phyloP scores from a whole-genome alignment of 2,888 invertebrate genomes.

The Agrochola macilenta region DNA sequence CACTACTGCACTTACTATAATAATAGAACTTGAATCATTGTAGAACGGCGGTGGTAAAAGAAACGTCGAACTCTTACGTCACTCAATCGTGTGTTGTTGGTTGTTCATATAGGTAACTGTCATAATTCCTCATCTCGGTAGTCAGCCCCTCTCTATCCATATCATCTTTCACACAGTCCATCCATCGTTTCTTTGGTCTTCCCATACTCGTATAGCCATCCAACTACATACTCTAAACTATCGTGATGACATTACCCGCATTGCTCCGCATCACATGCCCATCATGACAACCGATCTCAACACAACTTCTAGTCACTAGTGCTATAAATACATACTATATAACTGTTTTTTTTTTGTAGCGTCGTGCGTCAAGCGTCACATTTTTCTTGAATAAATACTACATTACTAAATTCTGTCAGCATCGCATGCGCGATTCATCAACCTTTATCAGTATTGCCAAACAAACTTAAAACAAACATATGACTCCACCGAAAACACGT shows the following conservation, averaged over 20 bases:
- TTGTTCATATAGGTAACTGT: no score
- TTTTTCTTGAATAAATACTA: neutral
- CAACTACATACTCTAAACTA: neutral
- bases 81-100: no score
- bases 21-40: no score
- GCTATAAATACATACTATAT: no score
- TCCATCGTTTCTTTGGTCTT: neutral
- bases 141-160: neutral
- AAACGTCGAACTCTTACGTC: no score
- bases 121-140: neutral
- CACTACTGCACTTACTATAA: no score
- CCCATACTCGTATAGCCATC: neutral
- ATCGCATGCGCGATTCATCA: constrained; percentile 4
- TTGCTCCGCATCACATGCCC: neutral
- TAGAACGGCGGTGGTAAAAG: no score
- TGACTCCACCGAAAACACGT: constrained; percentile 21
- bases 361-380: neutral
- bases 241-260: no score
- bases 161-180: neutral
- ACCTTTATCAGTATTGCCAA: constrained; percentile 17
- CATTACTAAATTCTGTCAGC: neutral
- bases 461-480: neutral
- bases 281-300: no score
- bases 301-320: neutral
- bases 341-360: neutral